Base-by-base conservation (phyloP, 2,888 invertebrate genomes). In the Drosophila anomalipes region DNA sequence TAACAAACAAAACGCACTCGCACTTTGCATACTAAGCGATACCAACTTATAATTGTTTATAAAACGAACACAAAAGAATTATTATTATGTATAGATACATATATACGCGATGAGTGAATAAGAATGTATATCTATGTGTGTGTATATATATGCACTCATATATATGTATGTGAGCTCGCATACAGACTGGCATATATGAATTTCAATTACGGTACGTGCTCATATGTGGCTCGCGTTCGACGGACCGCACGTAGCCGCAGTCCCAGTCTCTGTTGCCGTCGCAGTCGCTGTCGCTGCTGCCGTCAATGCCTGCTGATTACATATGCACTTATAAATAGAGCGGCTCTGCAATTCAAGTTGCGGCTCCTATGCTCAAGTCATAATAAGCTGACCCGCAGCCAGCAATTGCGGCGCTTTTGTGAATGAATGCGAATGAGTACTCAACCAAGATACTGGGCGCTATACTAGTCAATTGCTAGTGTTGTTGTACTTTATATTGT, bases 191-290 rank as follows among this genome's bases (percentile, higher is more conserved):
- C 86, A 83, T 78, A 84, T 82, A 89, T 89, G 86, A 86, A 86
- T 86, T 89, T 86, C 88, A 89, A 87, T 87, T 89, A 79, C 62
- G 74, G 75, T 82, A 89, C 86, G 89, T 86, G 89, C 79, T 70
- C 81, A 81, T 87, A 79, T 75, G 82, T 70, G 71, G 78, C 73
- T 79, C 77, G 81, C 86, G 67, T 66, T 86, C 54, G 37, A 41
- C 76, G 75, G 70, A 75, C 71, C 81, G 81, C 88, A 83, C 86
- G 86, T 86, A 85, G 68, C n/a, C 73, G 56, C 67, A 22, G 77
- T 69, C 66, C 47, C 57, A 3, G 53, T 35, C 35, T 35, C 37
- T 3, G 44, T 32, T 14, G 41, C 49, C 4, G 77, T 39, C 60
- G 39, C 60, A n/a, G 69, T 30, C 64, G 56, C 61, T 54, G 52